These are phyloP conservation scores for Lasioglossum albipes DNA, from an alignment of 1,140 invertebrate genomes.

Conservation along the genomic window DNA sequence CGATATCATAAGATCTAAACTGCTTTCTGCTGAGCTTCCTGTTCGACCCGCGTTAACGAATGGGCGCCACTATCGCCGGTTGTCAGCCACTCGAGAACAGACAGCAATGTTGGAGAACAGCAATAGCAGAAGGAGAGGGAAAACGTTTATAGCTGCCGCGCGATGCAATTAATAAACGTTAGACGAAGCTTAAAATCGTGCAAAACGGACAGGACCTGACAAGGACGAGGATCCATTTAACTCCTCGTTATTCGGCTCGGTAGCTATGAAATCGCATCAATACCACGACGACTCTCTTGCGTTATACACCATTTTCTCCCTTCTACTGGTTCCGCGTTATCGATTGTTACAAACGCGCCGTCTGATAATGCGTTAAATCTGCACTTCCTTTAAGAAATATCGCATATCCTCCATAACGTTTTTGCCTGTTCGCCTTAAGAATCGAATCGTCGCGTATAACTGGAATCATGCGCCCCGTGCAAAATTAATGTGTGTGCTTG, in stretches of 20 bases:
- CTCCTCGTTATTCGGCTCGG: constrained; percentile 11
- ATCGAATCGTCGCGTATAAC: not conserved
- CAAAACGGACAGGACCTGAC: not conserved
- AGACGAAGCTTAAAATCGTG: not conserved
- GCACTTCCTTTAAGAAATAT: constrained; percentile 44
- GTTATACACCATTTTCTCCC: constrained; percentile 57
- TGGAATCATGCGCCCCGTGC: not conserved
- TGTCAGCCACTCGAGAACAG: not conserved
- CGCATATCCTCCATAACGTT: not conserved
- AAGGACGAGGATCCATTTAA: constrained; percentile 15
- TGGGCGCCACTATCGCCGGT: constrained; percentile 14
- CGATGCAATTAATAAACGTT: constrained; percentile 27
- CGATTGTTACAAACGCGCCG: constrained; percentile 60
- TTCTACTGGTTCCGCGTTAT: constrained; percentile 57
- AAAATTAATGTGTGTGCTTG: constrained; percentile 13
- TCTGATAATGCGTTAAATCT: constrained; percentile 62
- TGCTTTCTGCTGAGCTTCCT: not conserved
- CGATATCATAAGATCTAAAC: constrained; percentile 35
- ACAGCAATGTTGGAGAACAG: constrained; percentile 20
- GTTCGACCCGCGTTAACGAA: not conserved
- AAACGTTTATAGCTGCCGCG: constrained; percentile 29
- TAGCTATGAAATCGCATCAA: constrained; percentile 46
- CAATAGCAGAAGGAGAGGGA: constrained; percentile 6
- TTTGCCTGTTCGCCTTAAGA: constrained; percentile 16
- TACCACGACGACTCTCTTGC: constrained; percentile 19